A percentile compares a stretch with the other conserved stretches of the same genome.
Conservation (phyloP, 1,140 invertebrate genomes). For the Charaxes varanes region DNA sequence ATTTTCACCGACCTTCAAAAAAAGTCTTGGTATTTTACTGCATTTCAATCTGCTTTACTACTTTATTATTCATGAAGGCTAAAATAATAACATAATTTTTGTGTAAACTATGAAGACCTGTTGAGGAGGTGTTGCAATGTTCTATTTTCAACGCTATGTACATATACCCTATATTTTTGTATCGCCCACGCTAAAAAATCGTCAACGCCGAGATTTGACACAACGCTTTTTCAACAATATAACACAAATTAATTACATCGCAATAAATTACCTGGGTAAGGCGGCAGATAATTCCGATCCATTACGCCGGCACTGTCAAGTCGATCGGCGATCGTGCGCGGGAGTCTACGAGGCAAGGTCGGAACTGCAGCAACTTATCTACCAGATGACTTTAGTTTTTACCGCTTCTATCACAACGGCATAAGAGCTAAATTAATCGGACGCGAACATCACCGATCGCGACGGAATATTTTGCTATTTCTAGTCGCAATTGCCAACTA, state of each 20-base stretch:
- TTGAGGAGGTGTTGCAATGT: too few species aligned
- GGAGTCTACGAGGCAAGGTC: slow-evolving; percentile 62
- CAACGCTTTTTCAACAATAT: too few species aligned
- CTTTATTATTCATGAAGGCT: too few species aligned
- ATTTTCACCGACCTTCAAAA: too few species aligned
- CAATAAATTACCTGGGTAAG: slow-evolving; percentile 52
- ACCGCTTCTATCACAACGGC: slow-evolving; percentile 25
- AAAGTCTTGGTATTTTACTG: too few species aligned
- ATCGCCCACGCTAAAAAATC: too few species aligned
- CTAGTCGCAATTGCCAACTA: slow-evolving; percentile 10
- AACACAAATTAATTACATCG: slow-evolving; percentile 12
- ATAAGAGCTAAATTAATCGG: slow-evolving; percentile 24
- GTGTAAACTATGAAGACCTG: too few species aligned
- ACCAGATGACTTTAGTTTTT: slow-evolving; percentile 19
- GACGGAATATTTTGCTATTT: slow-evolving; percentile 22
- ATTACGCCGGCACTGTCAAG: slow-evolving; percentile 52
- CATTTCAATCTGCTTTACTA: too few species aligned
- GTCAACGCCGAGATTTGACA: too few species aligned
- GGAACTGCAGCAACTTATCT: slow-evolving; percentile 33
- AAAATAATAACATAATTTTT: too few species aligned
- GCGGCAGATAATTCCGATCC: slow-evolving; percentile 46
- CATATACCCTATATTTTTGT: too few species aligned
- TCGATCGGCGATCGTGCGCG: slow-evolving; percentile 48
- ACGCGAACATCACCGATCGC: slow-evolving; percentile 16
- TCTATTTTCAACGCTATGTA: too few species aligned